Base-by-base conservation (phyloP, 2,113 vertebrate species). In the Phyllostomus hastatus region DNA sequence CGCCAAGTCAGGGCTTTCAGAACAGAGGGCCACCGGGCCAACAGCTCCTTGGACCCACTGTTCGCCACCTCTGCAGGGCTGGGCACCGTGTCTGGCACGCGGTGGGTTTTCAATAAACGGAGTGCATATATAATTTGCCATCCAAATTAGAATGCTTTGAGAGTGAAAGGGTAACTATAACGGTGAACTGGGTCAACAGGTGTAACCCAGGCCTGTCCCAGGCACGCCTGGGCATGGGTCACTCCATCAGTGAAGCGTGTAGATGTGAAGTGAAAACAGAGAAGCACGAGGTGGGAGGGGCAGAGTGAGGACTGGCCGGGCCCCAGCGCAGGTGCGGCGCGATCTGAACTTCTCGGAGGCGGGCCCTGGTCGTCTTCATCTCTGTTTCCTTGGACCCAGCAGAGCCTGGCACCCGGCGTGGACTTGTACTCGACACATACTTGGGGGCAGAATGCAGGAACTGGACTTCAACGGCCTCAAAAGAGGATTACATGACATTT, bases 211-310 rank as follows among this genome's bases (percentile, higher is more conserved):
- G 41, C 14, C n/a, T 14, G 61, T 14, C 69, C 48, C 4, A 9
- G 76, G 31, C 66, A n/a, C 10, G 4, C 41, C 52, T 10, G 8
- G 54, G 31, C 22, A 19, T 3, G 35, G 35, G 59, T 11, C 57
- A 38, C 35, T 31, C 3, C 1, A 26, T 57, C 35, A 19, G 46
- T 5, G 46, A 50, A 0, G 0, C 6, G 0, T 16, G 26, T 1
- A 31, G 24, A 85, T 52, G 4, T 3, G 43, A 80, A 81, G 48
- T 64, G 38, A 85, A 85, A 48, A 38, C 1, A 20, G 50, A 86
- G 54, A 81, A 38, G n/a, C 0, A 9, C 1, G 11, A 10, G 41
- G 20, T 1, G 9, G 10, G 12, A 41, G 26, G 38, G 11, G 33
- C 2, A 9, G 41, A 41, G 43, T 48, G 41, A 83, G 80, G 33